These are phyloP conservation scores for Eublepharis macularius DNA, from an alignment of 2,113 vertebrate genomes.

Conservation along the genomic window DNA sequence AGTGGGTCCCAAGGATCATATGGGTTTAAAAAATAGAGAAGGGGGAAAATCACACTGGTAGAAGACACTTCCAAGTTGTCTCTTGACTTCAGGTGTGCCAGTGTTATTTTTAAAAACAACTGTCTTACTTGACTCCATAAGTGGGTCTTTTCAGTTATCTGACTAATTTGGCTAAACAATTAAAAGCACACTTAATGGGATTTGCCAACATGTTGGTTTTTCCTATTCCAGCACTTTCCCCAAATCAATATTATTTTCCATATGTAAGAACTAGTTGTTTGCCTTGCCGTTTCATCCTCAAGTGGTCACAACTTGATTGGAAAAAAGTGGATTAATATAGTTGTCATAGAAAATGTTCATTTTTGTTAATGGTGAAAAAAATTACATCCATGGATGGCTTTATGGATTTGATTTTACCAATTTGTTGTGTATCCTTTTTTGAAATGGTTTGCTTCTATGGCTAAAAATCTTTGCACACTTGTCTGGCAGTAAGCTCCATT, in stretches of 20 bases:
- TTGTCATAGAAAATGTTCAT: not conserved
- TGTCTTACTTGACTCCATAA: not conserved
- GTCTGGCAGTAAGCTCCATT: not conserved
- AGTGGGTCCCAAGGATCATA: constrained; percentile 11
- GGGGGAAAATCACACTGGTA: not conserved
- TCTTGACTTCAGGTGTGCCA: not conserved
- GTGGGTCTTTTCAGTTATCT: not conserved
- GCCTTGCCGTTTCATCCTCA: not conserved
- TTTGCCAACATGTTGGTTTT: not conserved
- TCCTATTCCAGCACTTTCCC: not conserved
- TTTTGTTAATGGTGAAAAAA: not conserved
- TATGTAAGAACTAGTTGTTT: not conserved
- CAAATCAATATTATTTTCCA: not conserved
- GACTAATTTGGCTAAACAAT: not conserved
- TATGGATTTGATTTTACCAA: not conserved
- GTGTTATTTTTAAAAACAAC: not conserved
- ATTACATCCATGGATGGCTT: not conserved
- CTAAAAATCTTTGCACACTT: not conserved
- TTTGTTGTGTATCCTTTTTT: not conserved
- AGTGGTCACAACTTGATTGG: not conserved
- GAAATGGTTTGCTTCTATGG: not conserved
- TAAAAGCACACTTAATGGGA: not conserved
- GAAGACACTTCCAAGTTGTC: not conserved
- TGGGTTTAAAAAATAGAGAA: not conserved
- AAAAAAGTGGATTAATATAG: not conserved